Conservation (phyloP, 1,140 invertebrate species). For the Chrysoperla carnea region DNA sequence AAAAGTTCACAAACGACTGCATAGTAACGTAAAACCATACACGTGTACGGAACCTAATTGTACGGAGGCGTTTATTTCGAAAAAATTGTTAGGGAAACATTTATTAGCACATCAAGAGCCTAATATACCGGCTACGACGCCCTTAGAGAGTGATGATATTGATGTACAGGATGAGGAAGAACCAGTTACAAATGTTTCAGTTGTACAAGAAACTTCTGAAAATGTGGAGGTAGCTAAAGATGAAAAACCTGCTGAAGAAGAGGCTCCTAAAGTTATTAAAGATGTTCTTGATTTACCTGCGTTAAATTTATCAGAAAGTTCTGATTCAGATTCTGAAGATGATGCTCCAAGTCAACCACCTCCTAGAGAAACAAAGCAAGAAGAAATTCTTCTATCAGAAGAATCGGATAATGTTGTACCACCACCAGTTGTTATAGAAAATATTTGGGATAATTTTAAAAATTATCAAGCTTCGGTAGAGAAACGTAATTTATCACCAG, state of each 20-base stretch:
- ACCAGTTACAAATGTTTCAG: neutral
- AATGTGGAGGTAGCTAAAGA: slow-evolving; percentile 13
- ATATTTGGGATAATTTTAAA: slow-evolving; percentile 73
- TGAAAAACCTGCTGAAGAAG: slow-evolving; percentile 30
- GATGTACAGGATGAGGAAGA: slow-evolving; percentile 2
- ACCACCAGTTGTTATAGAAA: slow-evolving; percentile 32
- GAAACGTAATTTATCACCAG: slow-evolving; percentile 19
- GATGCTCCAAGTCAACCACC: slow-evolving; percentile 9
- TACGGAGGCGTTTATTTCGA: slow-evolving; percentile 59
- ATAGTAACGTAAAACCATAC: slow-evolving; percentile 47
- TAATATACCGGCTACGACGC: neutral
- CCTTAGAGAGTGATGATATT: neutral
- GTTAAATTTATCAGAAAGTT: slow-evolving; percentile 64
- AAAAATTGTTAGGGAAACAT: slow-evolving; percentile 57
- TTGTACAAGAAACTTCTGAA: slow-evolving; percentile 10
- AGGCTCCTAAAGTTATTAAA: slow-evolving; percentile 40
- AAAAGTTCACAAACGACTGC: slow-evolving; percentile 65
- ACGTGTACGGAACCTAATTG: slow-evolving; percentile 47
- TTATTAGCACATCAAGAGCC: slow-evolving; percentile 30
- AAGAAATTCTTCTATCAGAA: slow-evolving; percentile 8
- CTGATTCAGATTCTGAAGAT: slow-evolving; percentile 46
- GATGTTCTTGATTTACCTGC: slow-evolving; percentile 57
- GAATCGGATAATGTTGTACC: slow-evolving; percentile 15
- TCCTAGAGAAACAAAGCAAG: neutral
- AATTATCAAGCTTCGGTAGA: slow-evolving; percentile 39